Conservation (phyloP, 2,113 vertebrate genomes). For the Rhegmatorhina hoffmannsi region DNA sequence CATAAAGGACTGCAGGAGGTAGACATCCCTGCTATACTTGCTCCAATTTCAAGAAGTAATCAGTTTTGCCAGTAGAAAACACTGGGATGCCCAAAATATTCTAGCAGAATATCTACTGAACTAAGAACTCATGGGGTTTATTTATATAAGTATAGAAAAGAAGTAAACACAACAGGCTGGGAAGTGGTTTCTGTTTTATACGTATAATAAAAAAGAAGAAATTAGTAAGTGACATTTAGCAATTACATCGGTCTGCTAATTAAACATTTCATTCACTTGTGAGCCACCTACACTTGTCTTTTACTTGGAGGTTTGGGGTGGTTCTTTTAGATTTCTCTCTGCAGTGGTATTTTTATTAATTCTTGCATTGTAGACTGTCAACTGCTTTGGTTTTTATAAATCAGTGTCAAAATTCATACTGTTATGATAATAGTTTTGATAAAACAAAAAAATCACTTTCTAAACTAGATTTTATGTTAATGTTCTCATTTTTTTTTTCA, state of each 20-base stretch:
- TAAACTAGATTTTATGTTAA: neutral
- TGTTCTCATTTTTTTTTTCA: neutral
- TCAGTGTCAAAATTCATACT: neutral
- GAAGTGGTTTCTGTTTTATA: neutral
- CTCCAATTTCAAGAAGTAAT: conserved; percentile 18
- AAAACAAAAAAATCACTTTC: neutral
- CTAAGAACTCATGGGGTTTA: neutral
- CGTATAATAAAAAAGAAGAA: neutral
- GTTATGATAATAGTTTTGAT: neutral
- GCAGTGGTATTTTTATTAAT: neutral
- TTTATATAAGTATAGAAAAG: neutral
- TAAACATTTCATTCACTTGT: neutral
- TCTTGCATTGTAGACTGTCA: neutral
- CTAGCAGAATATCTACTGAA: neutral
- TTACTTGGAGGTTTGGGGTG: neutral
- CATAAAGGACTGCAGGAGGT: neutral
- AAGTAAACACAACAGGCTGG: neutral
- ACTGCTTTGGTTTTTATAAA: neutral
- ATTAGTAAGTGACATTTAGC: neutral
- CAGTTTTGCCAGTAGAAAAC: neutral
- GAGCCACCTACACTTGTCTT: neutral
- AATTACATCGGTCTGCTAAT: neutral
- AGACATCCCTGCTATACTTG: neutral
- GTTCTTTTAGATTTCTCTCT: neutral
- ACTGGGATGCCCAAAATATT: neutral